Percentiles rank a stretch among this genome's conserved stretches.
phyloP scores from a whole-genome alignment of 1,140 invertebrate genomes.

The Rhagoletis pomonella region DNA sequence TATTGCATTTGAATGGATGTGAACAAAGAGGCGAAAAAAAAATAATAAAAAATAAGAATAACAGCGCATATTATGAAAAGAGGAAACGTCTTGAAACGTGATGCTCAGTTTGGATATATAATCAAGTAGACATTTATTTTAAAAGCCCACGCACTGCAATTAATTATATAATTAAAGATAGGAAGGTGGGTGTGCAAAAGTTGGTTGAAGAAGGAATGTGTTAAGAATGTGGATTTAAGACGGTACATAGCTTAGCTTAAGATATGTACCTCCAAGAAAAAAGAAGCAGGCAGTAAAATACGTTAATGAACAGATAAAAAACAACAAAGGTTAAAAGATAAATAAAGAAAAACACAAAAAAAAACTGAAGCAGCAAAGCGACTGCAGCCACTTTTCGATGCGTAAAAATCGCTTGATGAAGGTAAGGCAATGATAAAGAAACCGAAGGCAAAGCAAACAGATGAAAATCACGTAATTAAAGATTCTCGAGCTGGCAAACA shows the following conservation, averaged over 20 bases:
- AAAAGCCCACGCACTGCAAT: background rate
- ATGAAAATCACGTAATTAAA: constrained; percentile 17
- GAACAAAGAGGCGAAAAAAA: background rate
- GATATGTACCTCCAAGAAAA: background rate
- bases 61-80: background rate
- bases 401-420: background rate
- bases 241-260: background rate
- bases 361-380: background rate
- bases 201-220: background rate
- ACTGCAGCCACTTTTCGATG: background rate
- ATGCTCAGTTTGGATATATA: background rate
- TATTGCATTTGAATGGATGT: constrained; percentile 23
- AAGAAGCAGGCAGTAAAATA: background rate
- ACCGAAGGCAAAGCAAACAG: background rate
- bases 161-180: constrained; percentile 27
- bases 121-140: background rate
- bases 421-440: background rate
- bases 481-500: background rate
- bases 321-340: background rate
- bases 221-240: background rate
- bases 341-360: background rate
- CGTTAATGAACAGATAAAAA: background rate
- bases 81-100: background rate
- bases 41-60: background rate
- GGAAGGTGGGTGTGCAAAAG: constrained; percentile 2